Percentiles rank a stretch among this genome's conserved stretches.
Evolutionary conservation across 1,140 invertebrate species (phyloP).

Genomic region (Pachypsylla venusta): DNA sequence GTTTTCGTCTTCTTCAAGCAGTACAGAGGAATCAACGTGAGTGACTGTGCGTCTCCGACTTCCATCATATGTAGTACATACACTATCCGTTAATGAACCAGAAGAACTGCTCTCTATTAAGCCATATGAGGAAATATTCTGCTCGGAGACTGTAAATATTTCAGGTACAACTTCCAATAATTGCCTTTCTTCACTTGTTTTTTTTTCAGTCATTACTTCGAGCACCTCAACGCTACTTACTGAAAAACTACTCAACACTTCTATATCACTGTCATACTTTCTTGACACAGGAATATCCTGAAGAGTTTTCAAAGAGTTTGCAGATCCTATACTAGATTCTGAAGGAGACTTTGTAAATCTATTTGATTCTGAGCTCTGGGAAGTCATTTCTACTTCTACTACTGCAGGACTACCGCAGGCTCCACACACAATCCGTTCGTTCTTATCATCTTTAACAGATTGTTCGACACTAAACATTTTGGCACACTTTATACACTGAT

Average conservation of each 20-base stretch:
- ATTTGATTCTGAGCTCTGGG: constrained; percentile 15
- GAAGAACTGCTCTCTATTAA: constrained; percentile 46
- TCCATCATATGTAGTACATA: constrained; percentile 42
- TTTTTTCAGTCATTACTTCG: constrained; percentile 31
- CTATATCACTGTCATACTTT: constrained; percentile 43
- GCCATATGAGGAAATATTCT: constrained; percentile 26
- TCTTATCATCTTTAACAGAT: constrained; percentile 8
- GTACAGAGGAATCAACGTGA: neutral
- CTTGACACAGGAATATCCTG: constrained; percentile 16
- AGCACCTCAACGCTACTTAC: constrained; percentile 47
- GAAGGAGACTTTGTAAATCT: constrained; percentile 23
- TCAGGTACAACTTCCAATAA: constrained; percentile 28
- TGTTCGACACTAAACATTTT: constrained; percentile 39
- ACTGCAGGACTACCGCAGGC: constrained; percentile 40
- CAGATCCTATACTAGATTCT: constrained; percentile 26
- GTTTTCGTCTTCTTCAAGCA: constrained; percentile 5
- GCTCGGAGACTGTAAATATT: constrained; percentile 32
- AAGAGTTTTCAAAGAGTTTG: constrained; percentile 18
- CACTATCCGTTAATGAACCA: constrained; percentile 43
- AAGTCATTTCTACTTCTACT: constrained; percentile 32
- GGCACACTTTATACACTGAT: constrained; percentile 45
- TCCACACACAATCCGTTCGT: constrained; percentile 32
- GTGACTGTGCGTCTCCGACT: constrained; percentile 19
- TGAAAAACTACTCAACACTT: constrained; percentile 47
- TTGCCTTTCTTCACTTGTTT: constrained; percentile 33